Conservation (phyloP, 2,888 invertebrate genomes). For the Polyploca ridens region DNA sequence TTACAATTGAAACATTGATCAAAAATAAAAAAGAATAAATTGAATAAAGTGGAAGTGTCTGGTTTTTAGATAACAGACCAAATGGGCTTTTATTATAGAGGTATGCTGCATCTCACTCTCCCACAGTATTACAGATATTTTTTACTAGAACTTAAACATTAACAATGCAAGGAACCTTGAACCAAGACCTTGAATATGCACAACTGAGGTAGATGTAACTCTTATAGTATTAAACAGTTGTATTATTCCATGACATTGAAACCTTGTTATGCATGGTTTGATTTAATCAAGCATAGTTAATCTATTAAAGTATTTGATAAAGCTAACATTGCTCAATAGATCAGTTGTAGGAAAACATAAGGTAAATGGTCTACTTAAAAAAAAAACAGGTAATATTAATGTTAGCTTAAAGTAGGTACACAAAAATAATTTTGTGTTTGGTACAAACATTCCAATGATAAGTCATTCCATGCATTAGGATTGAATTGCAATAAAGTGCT, state of each 20-base stretch:
- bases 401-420: no score
- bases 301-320: background rate
- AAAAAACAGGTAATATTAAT: no score
- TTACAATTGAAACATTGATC: no score
- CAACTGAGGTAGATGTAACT: slow-evolving; percentile 29
- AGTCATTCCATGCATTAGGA: background rate
- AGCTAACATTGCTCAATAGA: slow-evolving; percentile 1
- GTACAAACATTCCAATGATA: background rate
- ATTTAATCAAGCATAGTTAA: slow-evolving; percentile 24
- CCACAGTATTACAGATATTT: slow-evolving; percentile 15
- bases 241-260: slow-evolving; percentile 58
- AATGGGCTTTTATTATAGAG: background rate
- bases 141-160: slow-evolving; percentile 22
- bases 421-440: background rate
- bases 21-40: no score
- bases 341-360: no score
- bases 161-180: slow-evolving; percentile 42
- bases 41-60: background rate
- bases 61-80: background rate
- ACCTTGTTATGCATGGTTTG: slow-evolving; percentile 47
- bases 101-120: background rate
- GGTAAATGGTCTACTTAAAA: no score
- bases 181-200: slow-evolving; percentile 35
- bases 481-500: background rate
- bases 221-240: slow-evolving; percentile 28